phyloP scores from a whole-genome alignment of 2,113 vertebrate genomes.

The Hippocampus barbouri region DNA sequence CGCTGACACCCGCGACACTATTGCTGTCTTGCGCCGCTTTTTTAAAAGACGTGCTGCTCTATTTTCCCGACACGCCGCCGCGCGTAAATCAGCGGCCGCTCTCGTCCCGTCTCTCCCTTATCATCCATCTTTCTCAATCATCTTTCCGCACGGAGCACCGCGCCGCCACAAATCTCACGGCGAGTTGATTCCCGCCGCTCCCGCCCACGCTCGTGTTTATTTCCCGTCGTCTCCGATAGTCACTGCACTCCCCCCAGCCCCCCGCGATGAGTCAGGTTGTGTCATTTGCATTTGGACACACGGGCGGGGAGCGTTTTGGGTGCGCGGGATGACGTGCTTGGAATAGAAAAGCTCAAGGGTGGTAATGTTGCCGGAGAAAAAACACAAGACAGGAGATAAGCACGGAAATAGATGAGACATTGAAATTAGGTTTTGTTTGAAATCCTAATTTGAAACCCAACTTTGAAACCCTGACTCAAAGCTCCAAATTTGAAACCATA shows the following conservation, averaged over 20 bases:
- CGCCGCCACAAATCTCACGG: slow-evolving; percentile 2
- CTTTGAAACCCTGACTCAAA: too few relatives aligned
- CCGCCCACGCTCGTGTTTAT: slow-evolving; percentile 8
- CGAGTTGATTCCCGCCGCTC: not conserved
- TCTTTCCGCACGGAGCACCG: not conserved
- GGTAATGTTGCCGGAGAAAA: too few relatives aligned
- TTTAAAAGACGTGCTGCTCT: slow-evolving; percentile 1
- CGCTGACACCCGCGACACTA: not conserved
- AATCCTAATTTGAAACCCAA: not conserved
- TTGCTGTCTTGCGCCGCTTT: not conserved
- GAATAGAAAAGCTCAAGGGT: slow-evolving; percentile 9
- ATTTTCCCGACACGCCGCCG: not conserved
- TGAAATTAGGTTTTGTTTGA: not conserved
- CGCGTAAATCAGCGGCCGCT: not conserved
- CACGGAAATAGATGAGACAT: not conserved
- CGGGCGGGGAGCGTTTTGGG: not conserved
- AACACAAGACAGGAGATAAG: not conserved
- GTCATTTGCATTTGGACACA: slow-evolving; percentile 9
- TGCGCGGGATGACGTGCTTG: slow-evolving; percentile 1
- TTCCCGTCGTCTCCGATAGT: not conserved
- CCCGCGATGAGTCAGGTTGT: slow-evolving; percentile 3
- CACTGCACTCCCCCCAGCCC: too few relatives aligned
- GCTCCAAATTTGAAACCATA: too few relatives aligned
- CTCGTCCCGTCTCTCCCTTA: not conserved
- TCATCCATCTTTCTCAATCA: slow-evolving; percentile 15